These are phyloP conservation scores for Saxidomus purpurata DNA, from an alignment of 1,140 invertebrate species.

Conservation along the genomic window DNA sequence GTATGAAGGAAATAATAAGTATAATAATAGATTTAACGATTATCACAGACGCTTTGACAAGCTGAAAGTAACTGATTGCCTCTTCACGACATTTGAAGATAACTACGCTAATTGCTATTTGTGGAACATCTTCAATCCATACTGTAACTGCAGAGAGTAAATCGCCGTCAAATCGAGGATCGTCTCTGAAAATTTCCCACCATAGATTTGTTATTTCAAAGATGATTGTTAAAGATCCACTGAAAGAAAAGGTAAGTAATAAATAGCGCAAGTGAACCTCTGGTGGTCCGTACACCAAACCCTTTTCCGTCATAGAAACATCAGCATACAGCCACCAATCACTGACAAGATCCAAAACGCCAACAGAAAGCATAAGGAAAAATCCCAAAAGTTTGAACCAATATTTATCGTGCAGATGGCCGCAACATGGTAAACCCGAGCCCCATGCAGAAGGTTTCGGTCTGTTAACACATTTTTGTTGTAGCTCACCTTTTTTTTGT, in stretches of 20 bases:
- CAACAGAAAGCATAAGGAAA: slow-evolving; percentile 71
- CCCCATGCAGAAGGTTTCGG: not conserved
- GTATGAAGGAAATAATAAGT: slow-evolving; percentile 70
- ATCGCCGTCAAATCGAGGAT: slow-evolving; percentile 78
- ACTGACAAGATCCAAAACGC: slow-evolving; percentile 77
- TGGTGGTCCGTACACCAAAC: slow-evolving; percentile 81
- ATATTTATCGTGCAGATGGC: slow-evolving; percentile 59
- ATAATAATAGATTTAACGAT: slow-evolving; percentile 74
- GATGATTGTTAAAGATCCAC: slow-evolving; percentile 79
- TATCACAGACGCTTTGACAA: slow-evolving; percentile 77
- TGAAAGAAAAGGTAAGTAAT: slow-evolving; percentile 79
- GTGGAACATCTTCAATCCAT: slow-evolving; percentile 82
- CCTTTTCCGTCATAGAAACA: slow-evolving; percentile 73
- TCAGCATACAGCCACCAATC: slow-evolving; percentile 82
- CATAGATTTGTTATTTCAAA: slow-evolving; percentile 78
- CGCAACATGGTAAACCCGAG: slow-evolving; percentile 42
- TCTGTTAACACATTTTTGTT: slow-evolving; percentile 54
- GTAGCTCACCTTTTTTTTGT: slow-evolving; percentile 77
- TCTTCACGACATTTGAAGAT: slow-evolving; percentile 80
- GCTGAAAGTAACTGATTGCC: slow-evolving; percentile 80
- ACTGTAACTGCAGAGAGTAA: slow-evolving; percentile 76
- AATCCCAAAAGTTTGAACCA: slow-evolving; percentile 76
- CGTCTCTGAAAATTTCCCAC: slow-evolving; percentile 75
- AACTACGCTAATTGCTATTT: slow-evolving; percentile 77
- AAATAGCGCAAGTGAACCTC: slow-evolving; percentile 63